These are phyloP conservation scores for Phrynocephalus guinanensis DNA, from an alignment of 2,797 vertebrate species.

Conservation along the genomic window DNA sequence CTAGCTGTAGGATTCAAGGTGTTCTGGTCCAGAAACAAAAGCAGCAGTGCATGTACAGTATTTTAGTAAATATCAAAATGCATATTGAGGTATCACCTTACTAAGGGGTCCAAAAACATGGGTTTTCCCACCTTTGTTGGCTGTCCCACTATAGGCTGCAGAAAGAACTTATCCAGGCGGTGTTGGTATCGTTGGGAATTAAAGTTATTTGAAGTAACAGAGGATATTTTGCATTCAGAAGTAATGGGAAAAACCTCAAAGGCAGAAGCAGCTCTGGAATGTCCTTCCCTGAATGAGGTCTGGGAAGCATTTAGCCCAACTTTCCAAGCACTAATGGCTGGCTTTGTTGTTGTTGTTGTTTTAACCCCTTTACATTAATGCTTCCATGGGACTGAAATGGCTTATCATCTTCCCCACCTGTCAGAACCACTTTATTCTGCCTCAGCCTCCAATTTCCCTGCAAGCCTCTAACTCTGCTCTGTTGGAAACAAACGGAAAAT, in stretches of 20 bases:
- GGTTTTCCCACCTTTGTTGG: too few species aligned
- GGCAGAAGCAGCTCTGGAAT: conserved; percentile 31
- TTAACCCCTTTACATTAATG: conserved; percentile 40
- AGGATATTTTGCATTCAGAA: not conserved
- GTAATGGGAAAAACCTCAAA: not conserved
- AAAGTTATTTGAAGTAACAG: not conserved
- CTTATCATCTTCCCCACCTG: conserved; percentile 69
- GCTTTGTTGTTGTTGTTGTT: not conserved
- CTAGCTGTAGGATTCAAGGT: too few species aligned
- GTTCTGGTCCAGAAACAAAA: too few species aligned
- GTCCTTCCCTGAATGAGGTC: conserved; percentile 46
- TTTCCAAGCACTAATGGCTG: conserved; percentile 50
- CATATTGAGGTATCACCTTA: too few species aligned
- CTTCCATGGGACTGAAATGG: conserved; percentile 61
- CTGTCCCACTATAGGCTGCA: not conserved
- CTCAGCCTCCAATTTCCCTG: conserved; percentile 68
- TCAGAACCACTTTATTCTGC: conserved; percentile 70
- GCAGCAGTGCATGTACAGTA: too few species aligned
- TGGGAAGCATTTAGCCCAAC: conserved; percentile 49
- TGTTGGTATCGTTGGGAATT: not conserved
- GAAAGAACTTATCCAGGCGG: not conserved
- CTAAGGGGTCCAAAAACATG: not conserved
- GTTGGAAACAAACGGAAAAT: conserved; percentile 63
- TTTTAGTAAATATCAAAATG: too few species aligned
- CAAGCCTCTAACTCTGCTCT: conserved; percentile 62